Conservation (phyloP, 64 coral and sea anemone genomes). For the Cladopsammia gracilis region DNA sequence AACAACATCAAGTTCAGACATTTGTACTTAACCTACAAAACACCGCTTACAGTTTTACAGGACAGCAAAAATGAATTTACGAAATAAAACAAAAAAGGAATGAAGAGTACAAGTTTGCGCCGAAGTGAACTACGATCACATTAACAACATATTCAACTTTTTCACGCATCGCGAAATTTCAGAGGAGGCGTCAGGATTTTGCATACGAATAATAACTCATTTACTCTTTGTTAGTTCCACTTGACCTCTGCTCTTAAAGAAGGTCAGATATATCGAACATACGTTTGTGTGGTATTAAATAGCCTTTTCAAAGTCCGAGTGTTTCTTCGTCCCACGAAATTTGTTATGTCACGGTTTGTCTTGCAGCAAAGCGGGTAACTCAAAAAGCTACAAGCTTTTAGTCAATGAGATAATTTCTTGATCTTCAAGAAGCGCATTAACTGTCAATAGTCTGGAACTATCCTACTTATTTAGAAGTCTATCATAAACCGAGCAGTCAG, state of each 20-base stretch:
- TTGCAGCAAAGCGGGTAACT: not conserved
- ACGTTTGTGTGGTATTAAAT: not conserved
- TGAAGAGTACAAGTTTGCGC: not conserved
- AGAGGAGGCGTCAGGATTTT: not conserved
- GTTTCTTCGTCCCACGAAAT: not conserved
- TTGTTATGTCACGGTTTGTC: not conserved
- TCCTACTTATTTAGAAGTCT: no score
- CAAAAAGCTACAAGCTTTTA: no score
- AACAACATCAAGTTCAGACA: not conserved
- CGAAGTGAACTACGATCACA: not conserved
- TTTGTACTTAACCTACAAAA: not conserved
- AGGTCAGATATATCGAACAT: not conserved
- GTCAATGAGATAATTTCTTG: no score
- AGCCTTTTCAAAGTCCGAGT: not conserved
- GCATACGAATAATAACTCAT: not conserved
- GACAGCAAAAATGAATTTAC: not conserved
- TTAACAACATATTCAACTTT: slow-evolving; percentile 28
- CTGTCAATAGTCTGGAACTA: no score
- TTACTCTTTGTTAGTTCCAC: not conserved
- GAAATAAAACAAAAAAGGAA: not conserved
- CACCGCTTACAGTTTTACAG: not conserved
- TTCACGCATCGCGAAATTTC: not conserved
- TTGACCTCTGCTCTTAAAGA: not conserved
- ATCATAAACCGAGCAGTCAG: no score
- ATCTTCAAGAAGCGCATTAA: no score